Base-by-base conservation (phyloP, 2,113 vertebrate genomes). In the Eretmodus cyanostictus region DNA sequence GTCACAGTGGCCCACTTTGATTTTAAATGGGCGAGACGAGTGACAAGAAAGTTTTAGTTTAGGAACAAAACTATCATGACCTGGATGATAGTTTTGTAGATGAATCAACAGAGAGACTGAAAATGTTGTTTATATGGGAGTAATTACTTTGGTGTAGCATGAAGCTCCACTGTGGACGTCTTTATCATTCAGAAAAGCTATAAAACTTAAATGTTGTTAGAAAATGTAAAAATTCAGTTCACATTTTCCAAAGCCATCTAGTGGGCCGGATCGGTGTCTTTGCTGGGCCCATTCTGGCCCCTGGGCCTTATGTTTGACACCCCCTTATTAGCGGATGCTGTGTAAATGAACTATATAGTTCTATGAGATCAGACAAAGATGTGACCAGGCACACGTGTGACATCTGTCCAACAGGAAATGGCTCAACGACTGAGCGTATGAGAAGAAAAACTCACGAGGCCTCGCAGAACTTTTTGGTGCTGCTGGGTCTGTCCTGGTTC, bases 391-490 rank as follows among this genome's bases (percentile, higher is more conserved):
- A 71, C 34, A 40, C 4, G 19, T 5, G 38, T 1, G n/a, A 79
- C 19, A 34, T n/a, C 36, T 9, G 38, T 38, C 34, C 49, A 49
- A 24, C 45, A 55, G 55, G 29, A 47, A 73, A 22, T 6, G 38
- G 38, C 59, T 63, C 29, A 42, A 42, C 2, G 2, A 9, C 4
- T 4, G 12, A 24, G 12, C 1, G n/a, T 14, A 42, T 1, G 9
- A 47, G 71, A 24, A 11, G 8, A 90, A 1, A 8, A 53, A 87
- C 97, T 97, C 86, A 99, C 98, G 96, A 96, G 93, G 98, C 97
- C 90, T 99, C 98, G 2, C 97, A 97, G 94, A 99, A 99, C 93
- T 99, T 99, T 94, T 96, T 98, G 0, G 96, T 97, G 87, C 96
- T 94, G 85, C 86, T 96, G 27, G 98, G 97, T 66, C 95, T 94